Percentiles rank a stretch among this genome's conserved stretches.
Evolutionary conservation across 2,797 vertebrate genomes (phyloP).

Genomic region (Pogonophryne albipinna): DNA sequence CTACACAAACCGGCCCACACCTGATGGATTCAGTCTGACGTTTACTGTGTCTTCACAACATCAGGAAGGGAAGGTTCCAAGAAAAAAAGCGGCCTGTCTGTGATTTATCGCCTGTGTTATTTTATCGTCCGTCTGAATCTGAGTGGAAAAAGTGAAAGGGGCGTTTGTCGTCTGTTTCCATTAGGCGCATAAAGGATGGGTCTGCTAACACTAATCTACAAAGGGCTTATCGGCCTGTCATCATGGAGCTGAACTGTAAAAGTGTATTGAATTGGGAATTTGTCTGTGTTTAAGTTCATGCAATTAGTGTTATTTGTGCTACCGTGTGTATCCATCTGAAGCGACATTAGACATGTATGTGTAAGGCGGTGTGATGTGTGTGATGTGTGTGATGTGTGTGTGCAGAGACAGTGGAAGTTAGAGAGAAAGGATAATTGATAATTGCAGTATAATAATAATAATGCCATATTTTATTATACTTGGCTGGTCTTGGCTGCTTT

Average conservation of each 20-base stretch:
- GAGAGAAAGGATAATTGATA: slow-evolving; percentile 70
- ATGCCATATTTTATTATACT: slow-evolving; percentile 76
- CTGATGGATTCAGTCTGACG: slow-evolving; percentile 58
- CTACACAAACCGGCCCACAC: slow-evolving; percentile 35
- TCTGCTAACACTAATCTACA: slow-evolving; percentile 53
- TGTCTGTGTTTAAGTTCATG: slow-evolving; percentile 1
- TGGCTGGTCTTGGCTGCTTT: slow-evolving; percentile 60
- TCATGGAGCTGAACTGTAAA: slow-evolving; percentile 21
- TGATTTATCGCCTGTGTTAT: slow-evolving; percentile 56
- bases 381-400: no score
- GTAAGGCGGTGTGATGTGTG: no score
- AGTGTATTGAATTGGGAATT: slow-evolving; percentile 15
- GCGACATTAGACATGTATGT: not conserved
- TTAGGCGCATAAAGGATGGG: slow-evolving; percentile 52
- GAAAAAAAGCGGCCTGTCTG: slow-evolving; percentile 12
- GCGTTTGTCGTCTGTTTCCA: slow-evolving; percentile 51
- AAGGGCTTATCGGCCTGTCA: slow-evolving; percentile 49
- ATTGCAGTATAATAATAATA: slow-evolving; percentile 74
- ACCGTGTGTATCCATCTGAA: slow-evolving; percentile 9
- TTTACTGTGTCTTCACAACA: slow-evolving; percentile 52
- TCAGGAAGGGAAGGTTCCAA: slow-evolving; percentile 39
- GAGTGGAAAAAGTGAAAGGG: slow-evolving; percentile 50
- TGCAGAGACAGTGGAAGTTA: slow-evolving; percentile 28
- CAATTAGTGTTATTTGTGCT: slow-evolving; percentile 24
- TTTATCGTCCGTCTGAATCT: slow-evolving; percentile 40